Base-by-base conservation (phyloP, 2,888 invertebrate genomes). In the Sarcophaga variegata region DNA sequence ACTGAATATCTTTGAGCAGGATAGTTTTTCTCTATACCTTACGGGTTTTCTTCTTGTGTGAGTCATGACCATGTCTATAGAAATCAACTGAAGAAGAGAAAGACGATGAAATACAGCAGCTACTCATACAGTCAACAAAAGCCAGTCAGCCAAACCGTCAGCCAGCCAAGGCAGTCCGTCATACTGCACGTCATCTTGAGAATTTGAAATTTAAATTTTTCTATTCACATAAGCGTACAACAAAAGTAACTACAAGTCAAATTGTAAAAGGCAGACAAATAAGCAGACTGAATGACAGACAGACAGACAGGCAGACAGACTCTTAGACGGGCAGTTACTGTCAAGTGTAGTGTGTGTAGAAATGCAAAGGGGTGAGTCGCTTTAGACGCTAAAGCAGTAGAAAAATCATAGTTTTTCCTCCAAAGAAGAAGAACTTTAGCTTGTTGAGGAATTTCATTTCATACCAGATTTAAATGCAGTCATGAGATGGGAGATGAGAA, bases 161-260 rank as follows among this genome's bases (percentile, higher is more conserved):
- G 20, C 25, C 59, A 25, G 27, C 47, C 64, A 54, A 54, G 59
- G 20, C 37, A 37, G 37, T 37, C 37, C 8, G 37, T 37, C 37
- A 62, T n/a, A 64, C 17, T 4, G 5, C 4, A 17, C 54, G 12
- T 54, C 14, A 54, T 54, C 14, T 54, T 54, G 12, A 12, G 14
- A 54, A 14, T 54, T 54, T 54, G 54, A 20, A 63, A 79, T 79
- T 64, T 45, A 64, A 74, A 83, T 69, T 83, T 83, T 62, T 69
- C 27, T 74, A 69, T 83, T 69, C 63, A 79, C 37, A 71, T 20
- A 49, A 20, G 3, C 62, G n/a, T 11, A 54, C 54, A 54, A 54
- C 54, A 62, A 70, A 63, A 75, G 49, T 62, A 70, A 22, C 22
- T 22, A 22, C 54, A 76, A 76, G 75, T 82, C 70, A 82, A 45